Evolutionary conservation across 2,888 invertebrate genomes (phyloP).

Genomic region (Venustoraphidia nigricollis): DNA sequence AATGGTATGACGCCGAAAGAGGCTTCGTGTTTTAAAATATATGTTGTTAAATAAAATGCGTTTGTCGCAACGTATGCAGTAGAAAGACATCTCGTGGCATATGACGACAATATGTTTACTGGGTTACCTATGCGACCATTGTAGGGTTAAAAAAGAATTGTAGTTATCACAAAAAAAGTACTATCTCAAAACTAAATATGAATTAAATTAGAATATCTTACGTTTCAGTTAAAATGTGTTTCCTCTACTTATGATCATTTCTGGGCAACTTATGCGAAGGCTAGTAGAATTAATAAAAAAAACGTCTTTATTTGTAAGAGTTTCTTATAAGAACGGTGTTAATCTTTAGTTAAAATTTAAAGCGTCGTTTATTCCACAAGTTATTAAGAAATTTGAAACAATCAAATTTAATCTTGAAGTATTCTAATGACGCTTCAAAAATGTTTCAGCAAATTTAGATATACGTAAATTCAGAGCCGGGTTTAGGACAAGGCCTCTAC

Average conservation of each 20-base stretch:
- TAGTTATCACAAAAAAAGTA: not conserved
- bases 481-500: no score
- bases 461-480: no score
- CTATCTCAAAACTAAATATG: not conserved
- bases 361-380: conserved; percentile 10
- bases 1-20: no score
- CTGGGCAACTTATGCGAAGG: not conserved
- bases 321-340: no score
- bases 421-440: no score
- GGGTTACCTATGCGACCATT: no score
- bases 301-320: not conserved
- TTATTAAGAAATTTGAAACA: conserved; percentile 11
- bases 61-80: no score
- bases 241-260: not conserved
- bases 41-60: no score
- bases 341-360: not conserved
- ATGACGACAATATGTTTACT: no score
- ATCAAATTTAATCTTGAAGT: conserved; percentile 12
- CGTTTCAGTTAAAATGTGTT: not conserved
- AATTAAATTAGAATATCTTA: not conserved
- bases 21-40: no score
- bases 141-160: not conserved
- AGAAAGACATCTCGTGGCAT: no score
- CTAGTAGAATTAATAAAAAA: not conserved
- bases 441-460: no score